Evolutionary conservation across 2,113 vertebrate species (phyloP).

Genomic region (Rhabdomys dilectus): DNA sequence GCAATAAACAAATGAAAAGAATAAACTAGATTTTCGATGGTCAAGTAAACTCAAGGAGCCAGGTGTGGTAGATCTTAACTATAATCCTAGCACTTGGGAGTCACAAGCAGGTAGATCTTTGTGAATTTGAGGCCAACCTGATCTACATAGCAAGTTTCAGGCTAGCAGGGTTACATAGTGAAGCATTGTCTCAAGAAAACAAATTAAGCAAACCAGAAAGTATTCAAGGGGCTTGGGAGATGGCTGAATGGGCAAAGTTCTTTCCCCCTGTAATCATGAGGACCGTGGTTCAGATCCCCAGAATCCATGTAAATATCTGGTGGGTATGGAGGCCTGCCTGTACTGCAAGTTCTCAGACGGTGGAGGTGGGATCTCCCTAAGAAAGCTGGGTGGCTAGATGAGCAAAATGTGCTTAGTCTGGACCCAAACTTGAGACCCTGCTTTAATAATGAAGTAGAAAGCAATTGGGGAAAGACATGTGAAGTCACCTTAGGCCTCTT

Average conservation of each 20-base stretch:
- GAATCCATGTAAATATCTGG: neutral
- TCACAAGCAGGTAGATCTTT: neutral
- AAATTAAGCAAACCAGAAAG: neutral
- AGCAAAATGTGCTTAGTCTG: neutral
- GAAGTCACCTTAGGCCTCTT: neutral
- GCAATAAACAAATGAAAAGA: neutral
- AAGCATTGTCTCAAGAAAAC: neutral
- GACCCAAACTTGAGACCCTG: neutral
- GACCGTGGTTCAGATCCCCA: neutral
- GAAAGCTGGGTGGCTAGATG: neutral
- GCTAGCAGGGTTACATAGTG: neutral
- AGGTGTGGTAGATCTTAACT: neutral
- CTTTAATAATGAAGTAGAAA: neutral
- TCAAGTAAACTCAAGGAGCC: neutral
- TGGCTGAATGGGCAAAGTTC: neutral
- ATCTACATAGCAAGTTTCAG: neutral
- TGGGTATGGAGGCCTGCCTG: neutral
- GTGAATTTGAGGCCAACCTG: neutral
- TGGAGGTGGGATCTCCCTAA: neutral
- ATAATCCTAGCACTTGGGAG: neutral
- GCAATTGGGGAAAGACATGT: neutral
- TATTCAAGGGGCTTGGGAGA: neutral
- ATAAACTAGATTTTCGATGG: neutral
- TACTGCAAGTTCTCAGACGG: neutral
- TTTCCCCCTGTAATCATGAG: neutral